Conservation (phyloP, 2,113 vertebrate species). For the Hiodon tergisus region DNA sequence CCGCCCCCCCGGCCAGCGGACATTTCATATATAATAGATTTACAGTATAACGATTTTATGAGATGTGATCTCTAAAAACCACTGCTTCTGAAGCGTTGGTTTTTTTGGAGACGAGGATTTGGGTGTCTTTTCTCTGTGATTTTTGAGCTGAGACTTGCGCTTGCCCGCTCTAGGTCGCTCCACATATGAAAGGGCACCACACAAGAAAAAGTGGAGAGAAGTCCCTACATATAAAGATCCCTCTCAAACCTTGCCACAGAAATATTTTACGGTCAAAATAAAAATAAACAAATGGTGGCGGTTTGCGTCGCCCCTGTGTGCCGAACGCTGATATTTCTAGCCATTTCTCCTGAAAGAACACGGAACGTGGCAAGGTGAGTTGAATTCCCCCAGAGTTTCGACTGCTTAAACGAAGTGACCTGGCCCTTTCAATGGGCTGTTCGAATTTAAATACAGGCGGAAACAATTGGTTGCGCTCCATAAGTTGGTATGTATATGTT, state of each 20-base stretch:
- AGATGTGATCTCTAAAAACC: slow-evolving; percentile 43
- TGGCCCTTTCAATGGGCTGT: slow-evolving; percentile 26
- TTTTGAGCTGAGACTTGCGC: too few species aligned
- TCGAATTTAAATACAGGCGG: too few species aligned
- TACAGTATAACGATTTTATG: slow-evolving; percentile 60
- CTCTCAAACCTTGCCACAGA: not conserved
- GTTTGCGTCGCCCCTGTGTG: slow-evolving; percentile 19
- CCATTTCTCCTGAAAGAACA: slow-evolving; percentile 30
- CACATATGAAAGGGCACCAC: too few species aligned
- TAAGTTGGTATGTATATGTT: too few species aligned
- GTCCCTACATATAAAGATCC: too few species aligned
- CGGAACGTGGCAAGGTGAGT: slow-evolving; percentile 23
- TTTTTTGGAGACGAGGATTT: too few species aligned
- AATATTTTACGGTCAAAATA: slow-evolving; percentile 4
- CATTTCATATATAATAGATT: slow-evolving; percentile 57
- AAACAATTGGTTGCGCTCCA: too few species aligned
- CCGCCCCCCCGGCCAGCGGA: slow-evolving; percentile 39
- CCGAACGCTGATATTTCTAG: slow-evolving; percentile 13
- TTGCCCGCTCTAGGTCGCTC: too few species aligned
- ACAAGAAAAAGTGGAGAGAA: too few species aligned
- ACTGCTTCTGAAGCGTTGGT: slow-evolving; percentile 42
- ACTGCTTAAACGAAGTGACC: slow-evolving; percentile 5
- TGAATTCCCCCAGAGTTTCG: slow-evolving; percentile 24
- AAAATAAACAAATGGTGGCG: slow-evolving; percentile 25
- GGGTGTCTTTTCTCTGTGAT: too few species aligned